Percentiles rank a stretch among this genome's conserved stretches.
These are phyloP conservation scores for Uropsilus gracilis DNA, from an alignment of 2,113 vertebrate genomes.

Conservation along the genomic window DNA sequence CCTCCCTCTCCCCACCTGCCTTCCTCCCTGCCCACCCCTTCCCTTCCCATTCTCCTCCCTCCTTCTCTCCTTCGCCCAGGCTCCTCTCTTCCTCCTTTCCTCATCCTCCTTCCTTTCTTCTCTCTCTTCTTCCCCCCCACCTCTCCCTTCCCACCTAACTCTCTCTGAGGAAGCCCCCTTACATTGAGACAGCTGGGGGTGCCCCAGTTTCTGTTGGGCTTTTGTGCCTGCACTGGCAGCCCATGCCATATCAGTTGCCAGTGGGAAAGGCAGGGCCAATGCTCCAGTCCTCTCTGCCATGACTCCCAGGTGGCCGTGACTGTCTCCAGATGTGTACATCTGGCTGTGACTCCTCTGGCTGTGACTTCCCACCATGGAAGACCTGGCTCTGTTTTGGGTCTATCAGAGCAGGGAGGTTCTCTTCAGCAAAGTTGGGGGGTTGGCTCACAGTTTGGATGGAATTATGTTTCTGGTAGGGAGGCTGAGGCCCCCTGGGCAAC, in stretches of 20 bases:
- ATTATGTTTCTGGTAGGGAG: not conserved
- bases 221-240: too few species aligned
- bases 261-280: not conserved
- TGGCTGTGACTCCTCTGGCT: accelerated
- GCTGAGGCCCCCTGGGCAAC: not conserved
- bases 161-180: too few species aligned
- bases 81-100: accelerated
- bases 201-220: not conserved
- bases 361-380: accelerated
- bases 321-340: not conserved
- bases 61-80: accelerated
- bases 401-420: not conserved
- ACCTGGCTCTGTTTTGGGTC: not conserved
- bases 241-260: not conserved
- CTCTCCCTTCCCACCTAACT: accelerated
- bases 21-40: not conserved
- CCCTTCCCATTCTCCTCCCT: accelerated
- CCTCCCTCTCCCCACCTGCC: not conserved
- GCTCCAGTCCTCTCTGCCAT: not conserved
- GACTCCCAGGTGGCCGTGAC: not conserved
- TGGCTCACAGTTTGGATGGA: not conserved
- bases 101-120: too few species aligned
- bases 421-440: not conserved
- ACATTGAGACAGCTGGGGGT: not conserved
- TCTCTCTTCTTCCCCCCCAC: accelerated